Percentiles rank a stretch among this genome's conserved stretches.
These are phyloP conservation scores for Esox lucius DNA, from an alignment of 2,797 vertebrate genomes.

Conservation along the genomic window DNA sequence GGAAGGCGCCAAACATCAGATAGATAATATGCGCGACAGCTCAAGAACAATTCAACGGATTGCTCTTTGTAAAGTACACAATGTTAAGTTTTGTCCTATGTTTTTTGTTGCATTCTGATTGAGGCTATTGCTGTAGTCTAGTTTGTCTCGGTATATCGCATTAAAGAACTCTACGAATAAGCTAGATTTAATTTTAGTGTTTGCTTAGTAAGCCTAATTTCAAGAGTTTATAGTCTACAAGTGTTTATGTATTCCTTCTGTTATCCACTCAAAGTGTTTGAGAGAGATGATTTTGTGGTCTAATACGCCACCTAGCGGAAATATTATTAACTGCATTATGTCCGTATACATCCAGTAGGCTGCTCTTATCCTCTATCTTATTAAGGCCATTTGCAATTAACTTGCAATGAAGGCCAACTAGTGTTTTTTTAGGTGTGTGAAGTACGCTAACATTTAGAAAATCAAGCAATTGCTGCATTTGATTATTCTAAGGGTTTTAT, in stretches of 20 bases:
- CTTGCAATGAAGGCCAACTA: not conserved
- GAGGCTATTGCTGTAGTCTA: not conserved
- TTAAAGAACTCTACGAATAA: not conserved
- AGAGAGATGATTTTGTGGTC: constrained; percentile 59
- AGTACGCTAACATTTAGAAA: not conserved
- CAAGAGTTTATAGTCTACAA: not conserved
- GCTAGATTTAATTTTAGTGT: not conserved
- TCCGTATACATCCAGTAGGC: not conserved
- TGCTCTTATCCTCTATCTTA: not conserved
- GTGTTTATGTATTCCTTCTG: not conserved
- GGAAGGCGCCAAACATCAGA: not conserved
- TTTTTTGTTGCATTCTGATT: not conserved
- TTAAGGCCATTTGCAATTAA: not conserved
- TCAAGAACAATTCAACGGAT: constrained; percentile 12
- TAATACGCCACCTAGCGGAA: constrained; percentile 70
- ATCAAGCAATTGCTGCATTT: not conserved
- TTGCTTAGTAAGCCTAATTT: not conserved
- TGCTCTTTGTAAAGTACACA: constrained; percentile 23
- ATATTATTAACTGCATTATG: constrained; percentile 29
- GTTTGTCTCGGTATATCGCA: not conserved
- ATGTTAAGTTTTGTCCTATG: constrained; percentile 9
- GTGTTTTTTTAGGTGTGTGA: not conserved
- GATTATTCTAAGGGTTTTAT: not conserved
- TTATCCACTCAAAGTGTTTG: not conserved
- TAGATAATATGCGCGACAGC: constrained; percentile 7